Evolutionary conservation across 2,113 vertebrate genomes (phyloP).

Genomic region (Sinocyclocheilus maitianheensis): DNA sequence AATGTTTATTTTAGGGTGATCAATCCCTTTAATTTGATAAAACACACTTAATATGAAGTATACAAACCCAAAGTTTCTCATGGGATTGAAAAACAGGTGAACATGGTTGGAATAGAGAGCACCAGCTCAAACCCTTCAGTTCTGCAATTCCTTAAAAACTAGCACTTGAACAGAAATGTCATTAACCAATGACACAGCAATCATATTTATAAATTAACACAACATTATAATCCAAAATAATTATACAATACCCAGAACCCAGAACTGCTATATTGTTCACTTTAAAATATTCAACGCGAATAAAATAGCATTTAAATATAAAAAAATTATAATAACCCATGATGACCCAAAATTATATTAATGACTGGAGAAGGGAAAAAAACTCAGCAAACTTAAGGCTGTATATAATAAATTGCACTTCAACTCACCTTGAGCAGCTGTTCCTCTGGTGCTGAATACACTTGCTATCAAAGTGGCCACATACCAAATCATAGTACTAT

Average conservation of each 20-base stretch:
- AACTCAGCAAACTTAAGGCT: conserved; percentile 40
- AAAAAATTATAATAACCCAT: no score
- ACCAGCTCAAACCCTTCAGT: background rate
- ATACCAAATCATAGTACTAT: conserved; percentile 91
- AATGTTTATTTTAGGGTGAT: background rate
- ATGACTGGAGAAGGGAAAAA: no score
- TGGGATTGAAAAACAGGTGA: conserved; percentile 28
- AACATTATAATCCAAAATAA: background rate
- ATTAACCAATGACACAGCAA: conserved; percentile 5
- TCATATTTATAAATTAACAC: background rate
- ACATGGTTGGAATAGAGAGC: conserved; percentile 25
- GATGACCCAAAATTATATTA: no score
- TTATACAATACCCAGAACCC: no score
- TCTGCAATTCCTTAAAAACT: background rate
- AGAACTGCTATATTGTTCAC: background rate
- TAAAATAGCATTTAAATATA: no score
- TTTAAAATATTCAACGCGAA: background rate
- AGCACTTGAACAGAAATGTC: background rate
- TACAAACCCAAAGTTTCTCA: conserved; percentile 21
- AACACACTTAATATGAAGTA: background rate
- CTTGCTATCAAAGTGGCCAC: conserved; percentile 99
- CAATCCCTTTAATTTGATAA: background rate
- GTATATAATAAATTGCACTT: conserved; percentile 75
- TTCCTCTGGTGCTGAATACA: conserved; percentile 94
- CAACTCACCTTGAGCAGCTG: conserved; percentile 97